These are phyloP conservation scores for Macroglossus sobrinus DNA, from an alignment of 2,113 vertebrate species.

Conservation along the genomic window DNA sequence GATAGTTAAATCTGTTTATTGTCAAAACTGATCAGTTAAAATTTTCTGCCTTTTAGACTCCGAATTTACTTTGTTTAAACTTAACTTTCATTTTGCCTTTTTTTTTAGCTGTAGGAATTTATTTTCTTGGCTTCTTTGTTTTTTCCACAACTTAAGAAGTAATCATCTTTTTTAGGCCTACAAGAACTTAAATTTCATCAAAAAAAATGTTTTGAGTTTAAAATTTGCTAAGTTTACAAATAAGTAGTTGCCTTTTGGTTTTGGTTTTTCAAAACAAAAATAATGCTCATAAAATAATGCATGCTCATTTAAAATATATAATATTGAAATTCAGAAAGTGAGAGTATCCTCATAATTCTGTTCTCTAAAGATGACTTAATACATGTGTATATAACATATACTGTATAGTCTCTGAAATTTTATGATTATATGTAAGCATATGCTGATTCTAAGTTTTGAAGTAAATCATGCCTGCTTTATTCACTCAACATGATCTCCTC, in stretches of 20 bases:
- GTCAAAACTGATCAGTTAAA: neutral
- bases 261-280: constrained; percentile 24
- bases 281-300: neutral
- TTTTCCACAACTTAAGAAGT: neutral
- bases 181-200: neutral
- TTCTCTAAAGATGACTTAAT: neutral
- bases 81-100: neutral
- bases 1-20: neutral
- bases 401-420: neutral
- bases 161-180: neutral
- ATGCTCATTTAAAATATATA: neutral
- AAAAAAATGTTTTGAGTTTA: neutral
- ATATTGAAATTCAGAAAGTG: neutral
- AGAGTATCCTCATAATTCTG: neutral
- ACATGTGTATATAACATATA: neutral
- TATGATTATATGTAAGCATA: neutral
- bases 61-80: neutral
- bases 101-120: neutral
- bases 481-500: neutral
- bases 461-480: neutral
- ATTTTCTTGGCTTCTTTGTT: neutral
- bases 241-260: neutral
- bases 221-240: neutral
- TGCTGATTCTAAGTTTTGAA: neutral
- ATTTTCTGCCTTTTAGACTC: neutral